phyloP scores from a whole-genome alignment of 2,113 vertebrate genomes.

The Pseudorectes ferrugineus region DNA sequence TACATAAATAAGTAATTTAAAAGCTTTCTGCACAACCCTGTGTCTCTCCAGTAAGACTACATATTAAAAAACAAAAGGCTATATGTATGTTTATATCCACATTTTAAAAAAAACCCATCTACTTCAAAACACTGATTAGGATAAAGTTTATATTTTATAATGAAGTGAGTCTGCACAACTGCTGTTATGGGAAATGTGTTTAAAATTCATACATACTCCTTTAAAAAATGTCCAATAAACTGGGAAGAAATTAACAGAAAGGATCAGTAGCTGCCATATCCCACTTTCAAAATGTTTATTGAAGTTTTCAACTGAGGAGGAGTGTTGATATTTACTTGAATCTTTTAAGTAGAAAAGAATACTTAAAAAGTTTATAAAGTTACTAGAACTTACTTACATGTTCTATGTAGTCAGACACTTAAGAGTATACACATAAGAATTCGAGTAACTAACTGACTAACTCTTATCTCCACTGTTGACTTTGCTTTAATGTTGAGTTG shows the following conservation, averaged over 20 bases:
- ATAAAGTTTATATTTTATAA: background rate
- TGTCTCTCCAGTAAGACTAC: background rate
- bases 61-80: background rate
- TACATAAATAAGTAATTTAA: background rate
- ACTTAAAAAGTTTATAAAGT: background rate
- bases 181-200: background rate
- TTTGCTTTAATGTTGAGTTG: background rate
- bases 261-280: background rate
- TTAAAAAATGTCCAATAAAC: background rate
- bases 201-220: background rate
- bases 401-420: background rate
- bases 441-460: background rate
- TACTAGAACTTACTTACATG: background rate
- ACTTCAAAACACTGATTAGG: background rate
- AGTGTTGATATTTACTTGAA: background rate
- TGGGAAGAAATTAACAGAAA: background rate
- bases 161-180: background rate
- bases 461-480: background rate
- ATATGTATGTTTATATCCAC: background rate
- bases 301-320: background rate
- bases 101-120: background rate
- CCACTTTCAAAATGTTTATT: background rate
- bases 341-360: background rate
- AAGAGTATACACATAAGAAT: background rate
- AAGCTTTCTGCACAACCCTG: background rate